Percentiles rank a stretch among this genome's conserved stretches.
Evolutionary conservation across 2,888 invertebrate genomes (phyloP).

Genomic region (Leptopilina syphax): DNA sequence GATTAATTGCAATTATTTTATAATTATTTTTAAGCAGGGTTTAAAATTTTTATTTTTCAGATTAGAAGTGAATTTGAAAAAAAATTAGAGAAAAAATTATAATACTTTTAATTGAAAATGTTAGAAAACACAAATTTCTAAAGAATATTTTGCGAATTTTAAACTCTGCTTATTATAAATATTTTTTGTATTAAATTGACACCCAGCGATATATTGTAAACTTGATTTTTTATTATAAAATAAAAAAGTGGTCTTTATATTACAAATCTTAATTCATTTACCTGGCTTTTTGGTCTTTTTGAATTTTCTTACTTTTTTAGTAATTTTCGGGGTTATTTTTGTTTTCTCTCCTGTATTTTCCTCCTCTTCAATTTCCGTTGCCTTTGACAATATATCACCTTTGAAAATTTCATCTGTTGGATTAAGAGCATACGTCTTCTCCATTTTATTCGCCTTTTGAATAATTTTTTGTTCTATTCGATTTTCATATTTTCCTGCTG

Average conservation of each 20-base stretch:
- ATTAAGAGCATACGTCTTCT: constrained; percentile 85
- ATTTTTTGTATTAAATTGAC: not conserved
- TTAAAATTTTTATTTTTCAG: no score
- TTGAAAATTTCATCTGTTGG: constrained; percentile 87
- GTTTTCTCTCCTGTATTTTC: not conserved
- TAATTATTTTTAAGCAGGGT: no score
- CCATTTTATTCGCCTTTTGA: constrained; percentile 85
- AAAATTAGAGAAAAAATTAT: no score
- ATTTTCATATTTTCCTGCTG: constrained; percentile 87
- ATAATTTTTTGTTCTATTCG: constrained; percentile 89
- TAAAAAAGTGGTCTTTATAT: not conserved
- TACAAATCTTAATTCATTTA: not conserved
- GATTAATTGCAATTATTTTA: no score
- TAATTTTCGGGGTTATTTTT: not conserved
- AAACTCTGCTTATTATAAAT: no score
- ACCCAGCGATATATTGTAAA: not conserved
- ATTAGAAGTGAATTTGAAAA: no score
- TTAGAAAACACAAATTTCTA: no score
- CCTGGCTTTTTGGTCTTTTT: not conserved
- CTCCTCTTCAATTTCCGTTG: constrained; percentile 67
- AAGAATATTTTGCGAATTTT: no score
- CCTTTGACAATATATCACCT: constrained; percentile 81
- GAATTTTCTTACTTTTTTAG: not conserved
- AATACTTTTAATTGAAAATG: no score
- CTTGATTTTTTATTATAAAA: not conserved